A percentile compares a stretch with the other conserved stretches of the same genome.
These are phyloP conservation scores for Hemaris fuciformis DNA, from an alignment of 2,888 invertebrate species.

Conservation along the genomic window DNA sequence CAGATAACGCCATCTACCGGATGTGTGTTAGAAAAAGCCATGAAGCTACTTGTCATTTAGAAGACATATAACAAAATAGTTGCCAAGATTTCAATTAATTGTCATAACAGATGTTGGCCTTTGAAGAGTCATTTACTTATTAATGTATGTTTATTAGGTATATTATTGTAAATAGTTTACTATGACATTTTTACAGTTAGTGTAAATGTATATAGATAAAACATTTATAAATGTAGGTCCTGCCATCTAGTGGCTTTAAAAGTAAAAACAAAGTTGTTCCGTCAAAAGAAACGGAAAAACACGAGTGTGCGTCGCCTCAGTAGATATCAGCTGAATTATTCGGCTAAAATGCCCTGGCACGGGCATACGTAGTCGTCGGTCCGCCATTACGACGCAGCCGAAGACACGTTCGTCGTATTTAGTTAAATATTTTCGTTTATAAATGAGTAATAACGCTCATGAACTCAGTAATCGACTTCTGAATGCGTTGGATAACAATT, in stretches of 20 bases:
- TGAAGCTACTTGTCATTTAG: background rate
- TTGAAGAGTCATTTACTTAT: background rate
- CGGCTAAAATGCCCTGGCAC: conserved; percentile 83
- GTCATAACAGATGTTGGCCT: background rate
- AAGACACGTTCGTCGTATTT: conserved; percentile 83
- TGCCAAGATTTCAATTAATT: conserved; percentile 16
- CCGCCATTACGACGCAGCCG: conserved; percentile 82
- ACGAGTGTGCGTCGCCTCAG: conserved; percentile 80
- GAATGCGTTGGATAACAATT: conserved; percentile 97
- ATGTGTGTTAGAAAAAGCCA: background rate
- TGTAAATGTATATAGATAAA: too few species aligned
- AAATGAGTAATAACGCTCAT: conserved; percentile 91
- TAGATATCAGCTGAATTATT: conserved; percentile 83
- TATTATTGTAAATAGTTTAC: background rate
- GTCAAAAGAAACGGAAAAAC: conserved; percentile 82
- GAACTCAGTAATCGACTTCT: conserved; percentile 98
- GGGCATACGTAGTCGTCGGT: conserved; percentile 83
- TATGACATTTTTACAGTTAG: background rate
- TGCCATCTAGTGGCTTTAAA: conserved; percentile 53
- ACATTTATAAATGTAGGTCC: background rate
- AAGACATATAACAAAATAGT: conserved; percentile 11
- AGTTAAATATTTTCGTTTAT: conserved; percentile 83
- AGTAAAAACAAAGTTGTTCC: conserved; percentile 51
- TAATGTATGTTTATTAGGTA: too few species aligned
- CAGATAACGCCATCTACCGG: background rate